A percentile compares a stretch with the other conserved stretches of the same genome.
These are phyloP conservation scores for Antechinus flavipes DNA, from an alignment of 2,113 vertebrate genomes.

Conservation along the genomic window DNA sequence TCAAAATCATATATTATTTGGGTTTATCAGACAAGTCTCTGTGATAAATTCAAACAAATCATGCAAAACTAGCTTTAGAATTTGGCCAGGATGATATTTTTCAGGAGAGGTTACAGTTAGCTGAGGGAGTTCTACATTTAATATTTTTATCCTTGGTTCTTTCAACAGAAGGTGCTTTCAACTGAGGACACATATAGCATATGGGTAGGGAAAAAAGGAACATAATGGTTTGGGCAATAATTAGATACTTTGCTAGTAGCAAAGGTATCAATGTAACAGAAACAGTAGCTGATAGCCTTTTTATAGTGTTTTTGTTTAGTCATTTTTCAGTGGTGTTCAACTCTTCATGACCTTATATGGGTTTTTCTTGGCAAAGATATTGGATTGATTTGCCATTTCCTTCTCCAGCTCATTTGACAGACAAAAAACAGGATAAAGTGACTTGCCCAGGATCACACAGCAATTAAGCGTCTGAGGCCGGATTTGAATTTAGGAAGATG, in stretches of 20 bases:
- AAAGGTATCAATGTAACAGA: background rate
- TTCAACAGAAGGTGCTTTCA: background rate
- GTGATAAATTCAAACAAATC: background rate
- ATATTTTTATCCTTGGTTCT: background rate
- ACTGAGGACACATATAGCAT: background rate
- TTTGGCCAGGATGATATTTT: conserved; percentile 4
- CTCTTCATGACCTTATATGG: background rate
- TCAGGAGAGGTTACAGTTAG: background rate
- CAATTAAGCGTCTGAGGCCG: too few species aligned
- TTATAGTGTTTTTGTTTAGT: background rate
- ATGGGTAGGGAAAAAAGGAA: background rate
- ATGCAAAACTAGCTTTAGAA: background rate
- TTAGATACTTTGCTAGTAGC: background rate
- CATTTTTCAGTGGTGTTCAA: background rate
- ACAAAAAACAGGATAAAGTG: too few species aligned
- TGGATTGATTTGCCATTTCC: background rate
- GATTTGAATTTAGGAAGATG: too few species aligned
- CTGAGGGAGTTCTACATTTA: background rate
- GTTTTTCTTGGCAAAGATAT: background rate
- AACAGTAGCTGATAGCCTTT: background rate
- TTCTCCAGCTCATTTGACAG: background rate
- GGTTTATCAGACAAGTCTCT: conserved; percentile 14
- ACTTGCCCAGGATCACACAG: too few species aligned
- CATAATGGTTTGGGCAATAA: background rate
- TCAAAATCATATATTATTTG: conserved; percentile 21